A percentile compares a stretch with the other conserved stretches of the same genome.
phyloP scores from a whole-genome alignment of 2,797 vertebrate genomes.

The Myotis findleyi region DNA sequence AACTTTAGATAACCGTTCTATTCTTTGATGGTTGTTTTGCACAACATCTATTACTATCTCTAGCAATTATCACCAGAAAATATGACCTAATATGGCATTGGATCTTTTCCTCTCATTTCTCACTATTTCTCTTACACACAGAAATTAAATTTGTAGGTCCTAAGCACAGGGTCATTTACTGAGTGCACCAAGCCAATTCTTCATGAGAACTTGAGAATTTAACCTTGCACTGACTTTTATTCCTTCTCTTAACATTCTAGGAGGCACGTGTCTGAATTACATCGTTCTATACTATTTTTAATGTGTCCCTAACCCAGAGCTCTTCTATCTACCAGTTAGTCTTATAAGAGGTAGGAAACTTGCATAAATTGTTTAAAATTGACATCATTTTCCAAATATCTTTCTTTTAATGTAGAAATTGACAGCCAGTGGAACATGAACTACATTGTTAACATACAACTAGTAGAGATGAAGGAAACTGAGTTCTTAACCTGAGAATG shows the following conservation, averaged over 20 bases:
- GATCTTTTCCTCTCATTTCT: not conserved
- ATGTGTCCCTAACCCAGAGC: not conserved
- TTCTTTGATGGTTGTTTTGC: not conserved
- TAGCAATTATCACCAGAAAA: not conserved
- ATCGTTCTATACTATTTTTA: not conserved
- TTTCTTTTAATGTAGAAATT: not conserved
- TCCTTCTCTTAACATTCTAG: not conserved
- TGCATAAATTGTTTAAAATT: conserved; percentile 39
- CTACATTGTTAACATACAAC: not conserved
- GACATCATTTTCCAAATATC: not conserved
- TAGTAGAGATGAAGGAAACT: not conserved
- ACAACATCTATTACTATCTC: not conserved
- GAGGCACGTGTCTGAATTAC: not conserved
- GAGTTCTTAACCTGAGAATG: not conserved
- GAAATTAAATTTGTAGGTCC: not conserved
- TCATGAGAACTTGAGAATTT: not conserved
- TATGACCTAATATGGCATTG: not conserved
- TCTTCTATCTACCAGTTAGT: not conserved
- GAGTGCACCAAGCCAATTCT: not conserved
- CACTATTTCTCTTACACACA: not conserved
- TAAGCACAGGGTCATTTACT: not conserved
- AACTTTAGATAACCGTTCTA: not conserved
- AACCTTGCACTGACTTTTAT: not conserved
- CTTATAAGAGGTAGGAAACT: not conserved
- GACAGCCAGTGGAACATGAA: not conserved